Percentiles rank a stretch among this genome's conserved stretches.
phyloP scores from a whole-genome alignment of 2,888 invertebrate species.

The Acleris emargana region DNA sequence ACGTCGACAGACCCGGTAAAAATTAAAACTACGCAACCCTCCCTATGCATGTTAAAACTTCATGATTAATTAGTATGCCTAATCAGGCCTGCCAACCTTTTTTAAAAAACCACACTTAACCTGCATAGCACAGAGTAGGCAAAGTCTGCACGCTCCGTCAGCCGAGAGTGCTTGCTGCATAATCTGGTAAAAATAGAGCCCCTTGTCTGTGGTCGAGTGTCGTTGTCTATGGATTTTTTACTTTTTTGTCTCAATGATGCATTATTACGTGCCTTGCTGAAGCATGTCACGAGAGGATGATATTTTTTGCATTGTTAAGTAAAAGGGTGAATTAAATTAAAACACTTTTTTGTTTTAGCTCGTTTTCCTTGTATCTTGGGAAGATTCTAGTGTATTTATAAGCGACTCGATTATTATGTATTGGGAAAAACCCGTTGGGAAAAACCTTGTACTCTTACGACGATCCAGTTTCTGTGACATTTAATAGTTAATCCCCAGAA shows the following conservation, averaged over 20 bases:
- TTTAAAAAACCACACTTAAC: slow-evolving; percentile 35
- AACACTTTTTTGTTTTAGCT: not conserved
- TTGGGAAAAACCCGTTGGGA: slow-evolving; percentile 4
- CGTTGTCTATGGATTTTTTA: slow-evolving; percentile 50
- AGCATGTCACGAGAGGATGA: slow-evolving; percentile 21
- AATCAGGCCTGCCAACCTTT: slow-evolving; percentile 38
- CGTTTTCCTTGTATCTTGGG: not conserved
- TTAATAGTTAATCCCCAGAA: not conserved
- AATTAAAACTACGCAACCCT: slow-evolving; percentile 15
- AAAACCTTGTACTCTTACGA: not conserved
- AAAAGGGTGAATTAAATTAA: not conserved
- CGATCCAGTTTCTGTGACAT: not conserved
- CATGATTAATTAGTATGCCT: slow-evolving; percentile 37
- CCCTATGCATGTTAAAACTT: slow-evolving; percentile 27
- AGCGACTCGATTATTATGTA: not conserved
- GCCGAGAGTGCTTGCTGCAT: slow-evolving; percentile 61
- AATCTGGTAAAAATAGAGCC: slow-evolving; percentile 76
- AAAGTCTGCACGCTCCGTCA: slow-evolving; percentile 44
- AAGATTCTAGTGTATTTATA: not conserved
- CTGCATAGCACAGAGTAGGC: slow-evolving; percentile 29
- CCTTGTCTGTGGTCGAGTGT: slow-evolving; percentile 55
- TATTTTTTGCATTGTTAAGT: slow-evolving; percentile 1
- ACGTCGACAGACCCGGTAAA: slow-evolving; percentile 2
- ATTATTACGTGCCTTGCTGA: slow-evolving; percentile 42
- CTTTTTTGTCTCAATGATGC: slow-evolving; percentile 56